Evolutionary conservation across 2,113 vertebrate genomes (phyloP), one percentile per base, ranked within the genome.

Genomic region (Okapia johnstoni): DNA sequence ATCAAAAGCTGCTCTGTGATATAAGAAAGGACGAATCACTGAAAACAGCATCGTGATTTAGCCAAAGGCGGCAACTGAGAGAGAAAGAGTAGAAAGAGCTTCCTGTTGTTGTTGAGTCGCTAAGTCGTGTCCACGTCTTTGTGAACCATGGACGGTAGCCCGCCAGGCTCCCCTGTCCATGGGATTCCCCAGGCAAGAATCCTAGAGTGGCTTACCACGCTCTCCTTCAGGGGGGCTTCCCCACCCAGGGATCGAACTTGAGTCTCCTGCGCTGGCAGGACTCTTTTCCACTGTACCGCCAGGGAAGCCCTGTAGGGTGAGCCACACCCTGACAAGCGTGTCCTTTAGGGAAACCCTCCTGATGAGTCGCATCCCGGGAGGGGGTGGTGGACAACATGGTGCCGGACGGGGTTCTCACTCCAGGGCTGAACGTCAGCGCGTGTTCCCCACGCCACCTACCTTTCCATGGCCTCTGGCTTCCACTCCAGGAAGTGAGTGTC

Each of bases 401-500:
- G 9, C 2, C 9, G 17, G 46, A 33, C 28, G 2, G 4, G 46
- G 46, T 6, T 30, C 76, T 48, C 14, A 3, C 76, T 30, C 46
- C 46, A 10, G 77, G 77, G 28, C 46, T 3, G 77, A 19, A 12
- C 16, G 0, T 21, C 46, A 33, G 28, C 9, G 9, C 1, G 28
- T 30, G 16, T 8, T 11, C 76, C 28, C 19, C 46, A 52, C 1
- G 17, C 46, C 5, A 6, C 48, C 77, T 19, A 0, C 28, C 43
- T 48, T 50, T 11, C 46, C 77, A 3, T 19, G 46, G 46, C 76
- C 77, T 50, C 77, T 80, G 77, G 46, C 76, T 79, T 79, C 76
- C 43, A 17, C 43, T 79, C 19, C 79, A 5, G 0, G 48, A 43
- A n/a, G 16, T 0, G 8, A 30, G 0, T 0, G 11, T 2, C 5